phyloP scores from a whole-genome alignment of 2,113 vertebrate species.

The Nothobranchius furzeri region DNA sequence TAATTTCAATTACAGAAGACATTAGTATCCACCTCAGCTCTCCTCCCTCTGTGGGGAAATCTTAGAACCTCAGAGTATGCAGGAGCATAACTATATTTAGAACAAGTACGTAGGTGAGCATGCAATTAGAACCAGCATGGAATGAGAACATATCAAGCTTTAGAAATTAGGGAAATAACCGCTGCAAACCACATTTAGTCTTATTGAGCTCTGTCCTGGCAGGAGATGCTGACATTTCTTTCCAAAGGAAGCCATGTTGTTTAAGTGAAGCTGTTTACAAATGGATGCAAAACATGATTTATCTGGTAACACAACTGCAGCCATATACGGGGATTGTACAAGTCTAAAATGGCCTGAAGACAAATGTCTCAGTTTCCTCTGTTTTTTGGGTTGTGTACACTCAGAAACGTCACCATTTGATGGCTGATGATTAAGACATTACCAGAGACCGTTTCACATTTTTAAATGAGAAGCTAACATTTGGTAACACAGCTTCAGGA shows the following conservation, averaged over 20 bases:
- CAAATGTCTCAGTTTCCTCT: neutral
- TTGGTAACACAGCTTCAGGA: too few species aligned
- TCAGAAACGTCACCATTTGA: neutral
- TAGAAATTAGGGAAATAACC: conserved; percentile 16
- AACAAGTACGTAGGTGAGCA: conserved; percentile 18
- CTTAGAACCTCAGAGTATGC: conserved; percentile 40
- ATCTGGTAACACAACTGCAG: conserved; percentile 4
- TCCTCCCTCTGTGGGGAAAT: conserved; percentile 53
- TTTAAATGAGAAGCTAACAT: too few species aligned
- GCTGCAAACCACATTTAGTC: conserved; percentile 15
- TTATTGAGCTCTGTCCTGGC: neutral
- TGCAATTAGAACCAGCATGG: conserved; percentile 18
- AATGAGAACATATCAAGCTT: conserved; percentile 4
- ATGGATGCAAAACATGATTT: conserved; percentile 1
- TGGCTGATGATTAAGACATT: too few species aligned
- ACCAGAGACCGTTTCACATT: too few species aligned
- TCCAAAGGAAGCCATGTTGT: neutral
- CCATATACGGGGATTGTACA: neutral
- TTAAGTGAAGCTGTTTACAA: conserved; percentile 12
- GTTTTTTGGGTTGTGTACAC: neutral
- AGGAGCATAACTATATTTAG: conserved; percentile 31
- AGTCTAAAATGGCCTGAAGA: conserved; percentile 22
- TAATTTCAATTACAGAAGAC: conserved; percentile 69
- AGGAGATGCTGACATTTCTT: conserved; percentile 5
- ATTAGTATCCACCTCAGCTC: conserved; percentile 54